Evolutionary conservation across 2,113 vertebrate genomes (phyloP).

Genomic region (Lepus timidus): DNA sequence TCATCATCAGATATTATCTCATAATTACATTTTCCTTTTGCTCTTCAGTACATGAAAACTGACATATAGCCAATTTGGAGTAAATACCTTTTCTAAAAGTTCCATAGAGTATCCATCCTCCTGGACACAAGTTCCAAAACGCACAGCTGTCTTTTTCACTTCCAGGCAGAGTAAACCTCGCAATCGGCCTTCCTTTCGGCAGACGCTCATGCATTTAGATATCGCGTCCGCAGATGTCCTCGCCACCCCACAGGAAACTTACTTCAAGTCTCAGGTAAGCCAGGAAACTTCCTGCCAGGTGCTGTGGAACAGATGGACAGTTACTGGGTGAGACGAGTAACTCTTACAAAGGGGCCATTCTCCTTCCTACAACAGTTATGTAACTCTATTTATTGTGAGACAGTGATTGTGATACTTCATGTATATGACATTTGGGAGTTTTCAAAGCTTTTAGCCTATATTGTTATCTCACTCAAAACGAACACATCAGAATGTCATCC

Average conservation of each 20-base stretch:
- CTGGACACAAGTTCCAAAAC: background rate
- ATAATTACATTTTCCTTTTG: slow-evolving; percentile 16
- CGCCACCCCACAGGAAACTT: slow-evolving; percentile 98
- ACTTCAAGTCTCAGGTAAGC: slow-evolving; percentile 98
- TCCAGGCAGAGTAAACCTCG: slow-evolving; percentile 98
- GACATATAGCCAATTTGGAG: background rate
- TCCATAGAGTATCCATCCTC: background rate
- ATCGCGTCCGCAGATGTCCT: slow-evolving; percentile 97
- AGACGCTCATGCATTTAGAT: slow-evolving; percentile 98
- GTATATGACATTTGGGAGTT: background rate
- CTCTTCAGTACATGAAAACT: background rate
- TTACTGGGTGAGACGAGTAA: background rate
- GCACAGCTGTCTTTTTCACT: background rate
- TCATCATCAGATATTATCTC: background rate
- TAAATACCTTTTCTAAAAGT: background rate
- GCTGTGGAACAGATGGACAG: background rate
- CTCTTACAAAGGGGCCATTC: background rate
- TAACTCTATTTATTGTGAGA: background rate
- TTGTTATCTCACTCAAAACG: slow-evolving; percentile 31
- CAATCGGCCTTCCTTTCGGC: slow-evolving; percentile 97
- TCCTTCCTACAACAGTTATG: background rate
- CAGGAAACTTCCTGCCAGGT: background rate
- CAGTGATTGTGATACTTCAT: background rate
- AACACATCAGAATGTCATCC: background rate
- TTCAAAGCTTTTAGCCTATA: background rate